Evolutionary conservation across 2,113 vertebrate species (phyloP).

Genomic region (Paramisgurnus dabryanus): DNA sequence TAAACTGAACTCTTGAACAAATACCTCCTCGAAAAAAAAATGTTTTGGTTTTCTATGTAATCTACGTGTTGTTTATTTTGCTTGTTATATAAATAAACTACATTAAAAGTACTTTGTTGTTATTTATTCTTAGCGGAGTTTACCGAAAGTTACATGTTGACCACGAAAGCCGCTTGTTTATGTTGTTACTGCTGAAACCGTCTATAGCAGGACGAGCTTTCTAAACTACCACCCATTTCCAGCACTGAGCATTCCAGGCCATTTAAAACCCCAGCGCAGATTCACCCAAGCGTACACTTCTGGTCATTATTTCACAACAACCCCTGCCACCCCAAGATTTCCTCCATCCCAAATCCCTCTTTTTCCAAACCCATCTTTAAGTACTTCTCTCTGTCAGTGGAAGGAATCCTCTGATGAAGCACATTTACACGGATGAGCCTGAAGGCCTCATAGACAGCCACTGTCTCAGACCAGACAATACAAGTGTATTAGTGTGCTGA

Average conservation of each 20-base stretch:
- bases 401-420: constrained; percentile 1
- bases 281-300: constrained; percentile 42
- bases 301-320: constrained; percentile 49
- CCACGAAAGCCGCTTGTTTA: no score
- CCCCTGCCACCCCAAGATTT: not conserved
- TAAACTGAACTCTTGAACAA: no score
- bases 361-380: constrained; percentile 9
- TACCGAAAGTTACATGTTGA: no score
- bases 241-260: constrained; percentile 58
- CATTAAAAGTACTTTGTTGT: no score
- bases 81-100: no score
- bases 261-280: constrained; percentile 56
- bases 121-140: no score
- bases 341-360: not conserved
- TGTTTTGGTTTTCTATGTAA: no score
- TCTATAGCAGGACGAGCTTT: constrained; percentile 24
- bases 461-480: constrained; percentile 35
- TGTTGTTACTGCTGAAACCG: no score
- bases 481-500: constrained; percentile 31
- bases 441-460: constrained; percentile 5
- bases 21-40: no score
- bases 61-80: no score
- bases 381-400: not conserved
- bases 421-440: not conserved
- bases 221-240: constrained; percentile 55